Percentiles rank a stretch among this genome's conserved stretches.
phyloP scores from a whole-genome alignment of 2,797 vertebrate species.

The Alosa sapidissima region DNA sequence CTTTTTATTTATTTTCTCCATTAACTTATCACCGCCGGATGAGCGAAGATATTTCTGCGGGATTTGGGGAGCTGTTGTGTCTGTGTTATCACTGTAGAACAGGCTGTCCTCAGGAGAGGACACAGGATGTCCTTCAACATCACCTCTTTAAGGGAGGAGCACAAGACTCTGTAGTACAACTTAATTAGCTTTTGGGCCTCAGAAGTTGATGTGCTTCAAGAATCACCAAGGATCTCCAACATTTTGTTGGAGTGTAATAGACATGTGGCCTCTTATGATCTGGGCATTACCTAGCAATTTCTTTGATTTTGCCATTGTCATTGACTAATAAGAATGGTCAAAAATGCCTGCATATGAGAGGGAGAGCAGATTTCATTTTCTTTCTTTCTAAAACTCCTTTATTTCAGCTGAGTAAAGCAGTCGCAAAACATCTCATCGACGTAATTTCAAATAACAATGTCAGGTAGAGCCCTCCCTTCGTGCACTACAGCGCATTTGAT shows the following conservation, averaged over 20 bases:
- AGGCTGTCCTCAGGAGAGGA: neutral
- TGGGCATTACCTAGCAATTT: neutral
- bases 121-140: neutral
- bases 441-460: neutral
- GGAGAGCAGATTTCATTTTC: neutral
- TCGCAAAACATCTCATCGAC: neutral
- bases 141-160: neutral
- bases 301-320: neutral
- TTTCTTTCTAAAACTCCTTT: neutral
- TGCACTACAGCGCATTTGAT: neutral
- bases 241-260: too few relatives aligned
- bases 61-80: neutral
- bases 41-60: neutral
- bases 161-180: too few relatives aligned
- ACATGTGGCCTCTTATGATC: too few relatives aligned
- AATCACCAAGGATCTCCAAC: too few relatives aligned
- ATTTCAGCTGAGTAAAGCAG: neutral
- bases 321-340: neutral
- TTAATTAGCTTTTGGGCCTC: neutral
- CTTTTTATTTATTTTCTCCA: neutral
- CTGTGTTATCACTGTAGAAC: constrained; percentile 14
- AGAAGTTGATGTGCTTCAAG: neutral
- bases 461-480: neutral
- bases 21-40: neutral
- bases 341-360: neutral